Conservation (phyloP, 2,113 vertebrate genomes). For the Nanger granti region DNA sequence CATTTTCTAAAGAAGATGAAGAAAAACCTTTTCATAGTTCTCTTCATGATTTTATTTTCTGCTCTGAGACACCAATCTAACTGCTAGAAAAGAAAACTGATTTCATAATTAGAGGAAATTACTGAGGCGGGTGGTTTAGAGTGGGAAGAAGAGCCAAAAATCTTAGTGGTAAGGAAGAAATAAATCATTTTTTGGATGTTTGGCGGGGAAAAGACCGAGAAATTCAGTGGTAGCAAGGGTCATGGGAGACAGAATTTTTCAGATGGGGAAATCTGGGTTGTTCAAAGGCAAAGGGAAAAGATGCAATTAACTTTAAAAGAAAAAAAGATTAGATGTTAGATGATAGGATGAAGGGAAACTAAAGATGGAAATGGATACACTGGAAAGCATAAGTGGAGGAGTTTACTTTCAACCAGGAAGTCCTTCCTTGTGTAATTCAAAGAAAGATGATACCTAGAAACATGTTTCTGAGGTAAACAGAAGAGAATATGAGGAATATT, state of each 20-base stretch:
- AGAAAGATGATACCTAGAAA: neutral
- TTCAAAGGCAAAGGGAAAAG: neutral
- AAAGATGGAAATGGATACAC: neutral
- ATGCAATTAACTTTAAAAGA: neutral
- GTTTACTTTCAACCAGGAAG: neutral
- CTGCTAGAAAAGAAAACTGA: neutral
- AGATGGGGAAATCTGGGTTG: neutral
- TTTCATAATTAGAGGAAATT: conserved; percentile 22
- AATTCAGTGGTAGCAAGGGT: neutral
- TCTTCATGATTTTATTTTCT: neutral
- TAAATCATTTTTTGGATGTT: neutral
- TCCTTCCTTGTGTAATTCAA: neutral
- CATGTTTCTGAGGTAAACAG: neutral
- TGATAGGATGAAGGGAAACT: neutral
- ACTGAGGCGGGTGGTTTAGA: neutral
- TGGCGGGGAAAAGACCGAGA: neutral
- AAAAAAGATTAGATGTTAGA: neutral
- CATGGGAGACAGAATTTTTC: neutral
- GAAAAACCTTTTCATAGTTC: neutral
- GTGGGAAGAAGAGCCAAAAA: neutral
- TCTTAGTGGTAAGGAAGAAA: neutral
- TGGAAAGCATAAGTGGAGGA: neutral
- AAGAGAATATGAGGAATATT: neutral
- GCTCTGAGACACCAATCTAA: conserved; percentile 1
- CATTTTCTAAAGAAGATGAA: neutral